These are phyloP conservation scores for Branchellion lobata DNA, from an alignment of 2,888 invertebrate genomes.

Conservation along the genomic window DNA sequence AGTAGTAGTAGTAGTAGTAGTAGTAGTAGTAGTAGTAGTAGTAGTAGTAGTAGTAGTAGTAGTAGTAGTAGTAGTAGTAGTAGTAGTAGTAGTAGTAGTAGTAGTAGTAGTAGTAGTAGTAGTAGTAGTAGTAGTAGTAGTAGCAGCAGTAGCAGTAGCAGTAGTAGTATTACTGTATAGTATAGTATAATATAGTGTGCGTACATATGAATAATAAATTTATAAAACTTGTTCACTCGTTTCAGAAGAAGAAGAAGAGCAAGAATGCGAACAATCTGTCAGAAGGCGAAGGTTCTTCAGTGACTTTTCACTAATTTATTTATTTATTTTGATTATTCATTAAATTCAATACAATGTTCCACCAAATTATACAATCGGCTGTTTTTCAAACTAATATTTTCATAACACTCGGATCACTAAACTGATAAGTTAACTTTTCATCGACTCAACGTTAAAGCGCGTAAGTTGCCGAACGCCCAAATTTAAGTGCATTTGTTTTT, in stretches of 20 bases:
- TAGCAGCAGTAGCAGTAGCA: conserved; percentile 32
- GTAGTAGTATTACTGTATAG: not conserved
- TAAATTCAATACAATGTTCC: too few relatives aligned
- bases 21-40: conserved; percentile 10
- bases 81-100: conserved; percentile 42
- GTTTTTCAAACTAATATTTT: too few relatives aligned
- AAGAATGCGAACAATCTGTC: not conserved
- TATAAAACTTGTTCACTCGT: too few relatives aligned
- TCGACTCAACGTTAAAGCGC: too few relatives aligned
- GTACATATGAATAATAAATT: not conserved
- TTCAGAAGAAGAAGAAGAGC: conserved; percentile 36
- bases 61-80: conserved; percentile 42
- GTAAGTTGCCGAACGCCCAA: too few relatives aligned
- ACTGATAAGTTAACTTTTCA: too few relatives aligned
- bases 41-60: conserved; percentile 22
- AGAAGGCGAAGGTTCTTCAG: conserved; percentile 8
- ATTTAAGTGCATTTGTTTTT: too few relatives aligned
- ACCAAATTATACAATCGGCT: too few relatives aligned
- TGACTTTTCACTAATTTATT: not conserved
- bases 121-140: conserved; percentile 38
- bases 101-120: conserved; percentile 40
- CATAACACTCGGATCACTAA: too few relatives aligned
- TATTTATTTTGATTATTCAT: too few relatives aligned
- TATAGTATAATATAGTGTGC: not conserved
- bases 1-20: conserved; percentile 8